Conservation (phyloP, 64 coral and sea anemone genomes). For the Acropora yongei region DNA sequence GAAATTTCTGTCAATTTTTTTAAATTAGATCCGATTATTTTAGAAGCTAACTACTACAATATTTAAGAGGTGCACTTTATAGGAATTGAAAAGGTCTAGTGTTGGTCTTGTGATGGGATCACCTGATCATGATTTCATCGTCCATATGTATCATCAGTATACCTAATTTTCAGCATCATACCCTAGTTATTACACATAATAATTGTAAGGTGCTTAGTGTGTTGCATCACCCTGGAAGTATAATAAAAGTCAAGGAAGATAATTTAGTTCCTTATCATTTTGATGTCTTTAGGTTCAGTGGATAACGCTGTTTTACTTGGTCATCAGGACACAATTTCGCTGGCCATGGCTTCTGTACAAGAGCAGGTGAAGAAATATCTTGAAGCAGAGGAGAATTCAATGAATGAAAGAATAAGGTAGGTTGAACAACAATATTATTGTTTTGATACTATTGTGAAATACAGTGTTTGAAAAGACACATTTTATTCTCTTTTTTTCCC, state of each 20-base stretch:
- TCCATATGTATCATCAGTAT: background rate
- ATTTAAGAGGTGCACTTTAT: too few species aligned
- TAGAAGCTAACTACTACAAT: too few species aligned
- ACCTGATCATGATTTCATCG: background rate
- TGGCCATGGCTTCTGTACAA: constrained; percentile 64
- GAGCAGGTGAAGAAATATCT: constrained; percentile 70
- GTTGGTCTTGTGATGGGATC: background rate
- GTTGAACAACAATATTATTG: background rate
- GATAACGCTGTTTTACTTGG: constrained; percentile 41
- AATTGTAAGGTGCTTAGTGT: too few species aligned
- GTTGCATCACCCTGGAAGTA: too few species aligned
- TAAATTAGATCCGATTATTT: too few species aligned
- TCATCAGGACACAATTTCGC: constrained; percentile 21
- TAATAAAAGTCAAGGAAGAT: too few species aligned
- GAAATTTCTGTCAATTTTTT: too few species aligned
- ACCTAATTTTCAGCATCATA: too few species aligned
- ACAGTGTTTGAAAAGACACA: background rate
- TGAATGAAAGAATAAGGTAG: constrained; percentile 77
- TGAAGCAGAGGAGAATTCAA: constrained; percentile 47
- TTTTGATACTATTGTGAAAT: background rate
- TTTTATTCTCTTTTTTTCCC: background rate
- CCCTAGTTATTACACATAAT: background rate
- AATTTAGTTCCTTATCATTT: background rate
- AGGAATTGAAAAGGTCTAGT: background rate
- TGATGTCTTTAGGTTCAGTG: background rate